Evolutionary conservation across 2,113 vertebrate genomes (phyloP).

Genomic region (Psettodes erumei): DNA sequence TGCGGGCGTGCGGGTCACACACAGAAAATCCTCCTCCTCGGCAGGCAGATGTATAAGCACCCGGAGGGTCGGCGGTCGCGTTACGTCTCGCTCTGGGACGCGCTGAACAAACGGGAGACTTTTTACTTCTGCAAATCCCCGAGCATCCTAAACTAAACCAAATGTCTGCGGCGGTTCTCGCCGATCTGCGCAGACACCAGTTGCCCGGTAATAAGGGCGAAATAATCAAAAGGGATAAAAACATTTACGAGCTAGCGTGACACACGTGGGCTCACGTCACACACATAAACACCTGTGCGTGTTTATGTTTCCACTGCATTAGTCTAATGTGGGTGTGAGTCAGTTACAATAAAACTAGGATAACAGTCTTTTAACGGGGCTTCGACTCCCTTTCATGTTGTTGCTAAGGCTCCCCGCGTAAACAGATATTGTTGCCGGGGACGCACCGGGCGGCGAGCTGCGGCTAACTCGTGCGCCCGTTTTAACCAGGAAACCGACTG

Average conservation of each 20-base stretch:
- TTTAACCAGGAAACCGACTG: not conserved
- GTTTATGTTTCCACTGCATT: conserved; percentile 47
- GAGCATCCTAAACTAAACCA: no score
- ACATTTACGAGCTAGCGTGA: conserved; percentile 17
- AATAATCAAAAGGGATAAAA: conserved; percentile 14
- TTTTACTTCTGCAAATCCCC: no score
- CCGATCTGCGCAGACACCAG: no score
- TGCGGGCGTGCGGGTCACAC: conserved; percentile 49
- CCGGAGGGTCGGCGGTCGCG: conserved; percentile 43
- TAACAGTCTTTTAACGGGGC: conserved; percentile 32
- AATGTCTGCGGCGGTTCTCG: conserved; percentile 32
- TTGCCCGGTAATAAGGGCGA: conserved; percentile 10
- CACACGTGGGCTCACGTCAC: no score
- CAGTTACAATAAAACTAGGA: conserved; percentile 34
- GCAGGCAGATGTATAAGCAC: conserved; percentile 56
- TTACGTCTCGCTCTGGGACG: conserved; percentile 11
- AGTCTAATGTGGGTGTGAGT: conserved; percentile 29
- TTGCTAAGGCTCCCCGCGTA: conserved; percentile 29
- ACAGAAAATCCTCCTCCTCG: conserved; percentile 50
- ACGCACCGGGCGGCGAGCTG: conserved; percentile 8
- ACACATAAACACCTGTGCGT: conserved; percentile 9
- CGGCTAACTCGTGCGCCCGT: not conserved
- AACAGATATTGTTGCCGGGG: conserved; percentile 37
- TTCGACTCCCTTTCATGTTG: conserved; percentile 43
- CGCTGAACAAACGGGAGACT: conserved; percentile 33